Base-by-base conservation (phyloP, 2,113 vertebrate species). In the Rhipidura dahli region DNA sequence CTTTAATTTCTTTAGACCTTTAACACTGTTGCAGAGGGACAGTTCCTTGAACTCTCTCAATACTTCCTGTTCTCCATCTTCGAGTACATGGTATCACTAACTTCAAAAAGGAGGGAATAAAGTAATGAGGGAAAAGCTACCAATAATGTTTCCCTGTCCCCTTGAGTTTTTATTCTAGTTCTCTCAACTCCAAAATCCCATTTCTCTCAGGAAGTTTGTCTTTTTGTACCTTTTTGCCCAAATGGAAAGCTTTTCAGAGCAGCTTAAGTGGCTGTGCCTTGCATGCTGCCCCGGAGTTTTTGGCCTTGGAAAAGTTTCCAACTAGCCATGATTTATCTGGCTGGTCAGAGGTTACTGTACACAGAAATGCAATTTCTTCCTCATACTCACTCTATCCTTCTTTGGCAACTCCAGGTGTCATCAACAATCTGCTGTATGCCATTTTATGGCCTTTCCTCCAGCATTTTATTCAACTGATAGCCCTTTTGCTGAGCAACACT, bases 301-400 rank as follows among this genome's bases (percentile, higher is more conserved):
- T 12, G 27, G 83, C 39, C 70, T 76, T 70, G 54, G 76, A 93
- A 83, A 70, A 89, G 85, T 60, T 94, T 94, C 73, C 92, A 96
- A 78, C 85, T n/a, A 57, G 83, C 54, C 8, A 3, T 96, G 95
- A 97, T 97, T 97, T 97, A 97, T 97, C 95, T 86, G 47, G 44
- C 83, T 91, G 90, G 89, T 92, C 96, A 97, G 94, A 97, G 96
- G 90, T 94, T 94, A 94, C 91, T 83, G 88, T 92, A 95, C 85
- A 96, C 83, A 94, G 92, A 97, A 97, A 97, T 95, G 94, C 95
- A 97, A 97, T 97, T 97, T 97, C 95, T 97, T 96, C 94, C 81
- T 87, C 68, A 73, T 42, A 37, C 83, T 92, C 7, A 0, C 70
- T 95, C 94, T 94, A 95, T 94, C 81, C 93, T 95, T 96, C 96